A percentile compares a stretch with the other conserved stretches of the same genome.
Evolutionary conservation across 2,888 invertebrate genomes (phyloP).

Genomic region (Crematogaster levior): DNA sequence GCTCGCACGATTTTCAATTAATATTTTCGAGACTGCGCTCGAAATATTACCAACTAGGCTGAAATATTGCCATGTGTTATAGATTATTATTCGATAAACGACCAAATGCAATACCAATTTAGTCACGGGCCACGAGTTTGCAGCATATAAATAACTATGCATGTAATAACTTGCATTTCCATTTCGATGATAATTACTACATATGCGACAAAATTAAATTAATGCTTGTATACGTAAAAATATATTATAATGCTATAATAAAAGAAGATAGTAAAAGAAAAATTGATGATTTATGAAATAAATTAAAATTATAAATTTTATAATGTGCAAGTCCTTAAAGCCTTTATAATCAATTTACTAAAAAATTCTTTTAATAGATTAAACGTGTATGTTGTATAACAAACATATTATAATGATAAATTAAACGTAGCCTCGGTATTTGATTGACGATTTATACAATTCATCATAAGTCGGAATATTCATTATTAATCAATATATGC

Average conservation of each 20-base stretch:
- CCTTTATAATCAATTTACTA: not conserved
- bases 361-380: not conserved
- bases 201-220: slow-evolving; percentile 17
- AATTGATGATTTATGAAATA: not conserved
- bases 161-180: slow-evolving; percentile 31
- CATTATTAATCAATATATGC: slow-evolving; percentile 15
- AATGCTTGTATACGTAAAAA: not conserved
- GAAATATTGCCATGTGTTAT: slow-evolving; percentile 17
- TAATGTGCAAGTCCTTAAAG: not conserved
- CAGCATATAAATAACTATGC: not conserved
- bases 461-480: slow-evolving; percentile 5
- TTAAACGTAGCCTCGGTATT: not conserved
- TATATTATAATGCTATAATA: not conserved
- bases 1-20: slow-evolving; percentile 26
- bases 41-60: not conserved
- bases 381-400: not conserved
- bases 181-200: slow-evolving; percentile 14
- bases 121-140: slow-evolving; percentile 10
- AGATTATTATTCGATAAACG: slow-evolving; percentile 41
- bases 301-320: not conserved
- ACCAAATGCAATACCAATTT: slow-evolving; percentile 22
- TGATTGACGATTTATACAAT: slow-evolving; percentile 3
- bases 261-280: not conserved
- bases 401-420: slow-evolving; percentile 21
- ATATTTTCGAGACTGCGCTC: slow-evolving; percentile 20